A percentile compares a stretch with the other conserved stretches of the same genome.
phyloP scores from a whole-genome alignment of 2,888 invertebrate genomes.

The Bursaphelenchus okinawaensis region DNA sequence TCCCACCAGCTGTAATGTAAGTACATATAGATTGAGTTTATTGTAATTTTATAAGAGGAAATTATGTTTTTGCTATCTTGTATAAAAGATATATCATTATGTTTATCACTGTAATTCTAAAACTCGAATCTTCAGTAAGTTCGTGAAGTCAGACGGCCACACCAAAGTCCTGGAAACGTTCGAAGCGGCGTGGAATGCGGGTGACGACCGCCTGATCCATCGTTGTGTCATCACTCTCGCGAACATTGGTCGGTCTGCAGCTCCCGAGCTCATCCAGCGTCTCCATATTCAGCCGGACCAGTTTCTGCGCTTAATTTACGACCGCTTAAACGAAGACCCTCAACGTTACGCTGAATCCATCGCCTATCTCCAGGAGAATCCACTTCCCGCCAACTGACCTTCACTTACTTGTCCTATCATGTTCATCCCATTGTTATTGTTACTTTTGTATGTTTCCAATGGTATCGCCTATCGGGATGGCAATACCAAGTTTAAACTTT shows the following conservation, averaged over 20 bases:
- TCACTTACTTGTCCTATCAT: no score
- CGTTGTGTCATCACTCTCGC: constrained; percentile 22
- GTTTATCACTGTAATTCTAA: no score
- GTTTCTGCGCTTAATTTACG: background rate
- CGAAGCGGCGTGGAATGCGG: constrained; percentile 9
- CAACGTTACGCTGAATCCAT: background rate
- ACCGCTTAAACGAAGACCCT: background rate
- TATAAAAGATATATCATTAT: no score
- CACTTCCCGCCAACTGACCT: background rate
- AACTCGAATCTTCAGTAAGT: constrained; percentile 1
- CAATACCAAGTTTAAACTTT: constrained; percentile 47
- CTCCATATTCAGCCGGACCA: background rate
- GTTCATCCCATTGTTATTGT: background rate
- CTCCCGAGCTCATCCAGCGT: constrained; percentile 4
- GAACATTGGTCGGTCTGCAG: background rate
- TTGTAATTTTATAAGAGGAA: no score
- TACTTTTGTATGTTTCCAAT: background rate
- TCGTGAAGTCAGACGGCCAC: constrained; percentile 15
- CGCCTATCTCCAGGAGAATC: constrained; percentile 6
- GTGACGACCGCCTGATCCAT: constrained; percentile 15
- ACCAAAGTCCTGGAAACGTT: constrained; percentile 16
- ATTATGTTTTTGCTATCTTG: no score
- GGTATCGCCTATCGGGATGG: constrained; percentile 27
- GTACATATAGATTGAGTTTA: background rate
- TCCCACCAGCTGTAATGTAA: constrained; percentile 24